These are phyloP conservation scores for Stictonetta naevosa DNA, from an alignment of 2,113 vertebrate species.

Conservation along the genomic window DNA sequence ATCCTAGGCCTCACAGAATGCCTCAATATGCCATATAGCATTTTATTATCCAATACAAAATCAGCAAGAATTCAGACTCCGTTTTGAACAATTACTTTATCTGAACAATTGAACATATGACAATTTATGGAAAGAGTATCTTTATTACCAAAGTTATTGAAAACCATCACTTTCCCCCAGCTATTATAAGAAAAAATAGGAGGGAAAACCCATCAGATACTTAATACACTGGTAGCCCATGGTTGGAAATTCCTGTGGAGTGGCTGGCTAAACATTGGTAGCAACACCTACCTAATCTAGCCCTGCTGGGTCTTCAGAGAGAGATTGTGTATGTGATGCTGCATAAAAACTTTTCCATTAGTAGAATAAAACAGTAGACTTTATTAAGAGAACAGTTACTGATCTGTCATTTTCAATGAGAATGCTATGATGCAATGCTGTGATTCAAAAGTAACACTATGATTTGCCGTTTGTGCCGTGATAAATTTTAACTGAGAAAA, in stretches of 20 bases:
- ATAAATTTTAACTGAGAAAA: not conserved
- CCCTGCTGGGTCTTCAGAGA: not conserved
- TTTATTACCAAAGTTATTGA: not conserved
- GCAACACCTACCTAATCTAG: not conserved
- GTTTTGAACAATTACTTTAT: not conserved
- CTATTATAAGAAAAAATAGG: not conserved
- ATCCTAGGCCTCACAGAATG: not conserved
- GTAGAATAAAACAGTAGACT: not conserved
- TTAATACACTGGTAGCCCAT: not conserved
- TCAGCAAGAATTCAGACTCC: not conserved
- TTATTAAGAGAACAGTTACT: not conserved
- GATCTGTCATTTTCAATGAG: not conserved
- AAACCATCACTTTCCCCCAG: not conserved
- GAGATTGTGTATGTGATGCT: not conserved
- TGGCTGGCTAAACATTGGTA: fast-evolving
- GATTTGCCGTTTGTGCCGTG: not conserved
- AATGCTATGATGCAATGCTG: not conserved
- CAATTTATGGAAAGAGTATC: not conserved
- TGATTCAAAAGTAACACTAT: not conserved
- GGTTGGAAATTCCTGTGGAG: not conserved
- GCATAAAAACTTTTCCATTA: not conserved
- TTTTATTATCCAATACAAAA: not conserved
- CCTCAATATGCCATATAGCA: not conserved
- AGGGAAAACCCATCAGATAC: not conserved
- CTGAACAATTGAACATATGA: not conserved